Base-by-base conservation (phyloP, 2,888 invertebrate species). In the Steinernema hermaphroditum region DNA sequence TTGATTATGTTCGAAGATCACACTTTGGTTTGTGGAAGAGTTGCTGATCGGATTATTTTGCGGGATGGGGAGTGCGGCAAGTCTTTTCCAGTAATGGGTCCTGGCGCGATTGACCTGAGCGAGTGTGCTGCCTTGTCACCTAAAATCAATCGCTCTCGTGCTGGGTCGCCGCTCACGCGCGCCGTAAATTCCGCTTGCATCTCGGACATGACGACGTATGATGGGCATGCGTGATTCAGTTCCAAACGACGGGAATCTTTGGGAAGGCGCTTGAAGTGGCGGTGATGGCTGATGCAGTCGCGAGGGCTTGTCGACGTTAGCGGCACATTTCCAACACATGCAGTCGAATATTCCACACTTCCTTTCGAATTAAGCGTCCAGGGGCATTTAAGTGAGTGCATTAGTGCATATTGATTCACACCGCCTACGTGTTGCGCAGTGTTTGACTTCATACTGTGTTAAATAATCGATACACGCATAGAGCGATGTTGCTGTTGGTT, bases 101-200 rank as follows among this genome's bases (percentile, higher is more conserved):
- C 54, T 54, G 16, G 54, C 54, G 27, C 54, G 54, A 54, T 54
- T 54, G 54, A 54, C 54, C 54, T 54, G 54, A 54, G 54, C 27
- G 54, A 54, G 54, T 27, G 19, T 22, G 12, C 12, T 27, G 54
- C 54, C 54, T 54, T 54, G 54, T 54, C 54, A 54, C 54, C 54
- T 54, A 54, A 54, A 54, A 54, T 54, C 54, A 54, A 54, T 54
- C 4, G 54, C 6, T 14, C 49, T 8, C 43, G n/a, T 6, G 16
- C 24, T 8, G 8, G 2, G 27, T 8, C 24, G 24, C 54, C 27
- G 9, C 54, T 54, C 54, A 54, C 54, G 9, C 19, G n/a, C 49
- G 19, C 9, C 12, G 22, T 54, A 27, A 27, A 27, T 54, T 4
- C n/a, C 27, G 54, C 16, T 46, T 46, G 46, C 46, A 16, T 16